Percentiles rank a stretch among this genome's conserved stretches.
Conservation (phyloP, 2,888 invertebrate species). For the Catocala fraxini region DNA sequence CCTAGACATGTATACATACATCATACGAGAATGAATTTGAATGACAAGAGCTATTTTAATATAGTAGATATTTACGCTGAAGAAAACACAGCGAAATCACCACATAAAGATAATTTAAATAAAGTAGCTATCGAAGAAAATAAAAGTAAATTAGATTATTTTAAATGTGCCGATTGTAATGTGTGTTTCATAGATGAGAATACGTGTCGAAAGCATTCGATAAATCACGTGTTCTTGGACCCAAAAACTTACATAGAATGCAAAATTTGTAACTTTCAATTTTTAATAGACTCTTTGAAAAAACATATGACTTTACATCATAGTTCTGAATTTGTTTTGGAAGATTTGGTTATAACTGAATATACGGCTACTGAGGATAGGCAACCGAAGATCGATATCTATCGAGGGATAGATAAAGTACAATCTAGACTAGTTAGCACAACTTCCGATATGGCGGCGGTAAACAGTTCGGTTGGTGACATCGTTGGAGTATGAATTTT, state of each 20-base stretch:
- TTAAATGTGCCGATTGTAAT: constrained; percentile 61
- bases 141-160: constrained; percentile 31
- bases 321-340: constrained; percentile 53
- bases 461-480: neutral
- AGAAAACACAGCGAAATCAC: neutral
- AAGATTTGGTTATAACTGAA: constrained; percentile 61
- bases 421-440: constrained; percentile 66
- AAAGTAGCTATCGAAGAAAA: neutral
- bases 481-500: constrained; percentile 1
- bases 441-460: constrained; percentile 48
- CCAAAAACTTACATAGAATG: constrained; percentile 67
- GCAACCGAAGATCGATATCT: constrained; percentile 43
- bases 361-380: constrained; percentile 37
- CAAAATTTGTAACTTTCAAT: constrained; percentile 69
- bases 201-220: constrained; percentile 59
- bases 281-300: constrained; percentile 57
- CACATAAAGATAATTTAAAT: neutral
- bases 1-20: constrained; percentile 35
- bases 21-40: constrained; percentile 27
- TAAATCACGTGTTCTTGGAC: constrained; percentile 55
- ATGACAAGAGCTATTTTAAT: neutral
- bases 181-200: constrained; percentile 59
- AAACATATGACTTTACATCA: constrained; percentile 63
- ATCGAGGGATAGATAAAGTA: constrained; percentile 58
- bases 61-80: constrained; percentile 5